Conservation (phyloP, 2,797 vertebrate genomes). For the Glyptemys insculpta region DNA sequence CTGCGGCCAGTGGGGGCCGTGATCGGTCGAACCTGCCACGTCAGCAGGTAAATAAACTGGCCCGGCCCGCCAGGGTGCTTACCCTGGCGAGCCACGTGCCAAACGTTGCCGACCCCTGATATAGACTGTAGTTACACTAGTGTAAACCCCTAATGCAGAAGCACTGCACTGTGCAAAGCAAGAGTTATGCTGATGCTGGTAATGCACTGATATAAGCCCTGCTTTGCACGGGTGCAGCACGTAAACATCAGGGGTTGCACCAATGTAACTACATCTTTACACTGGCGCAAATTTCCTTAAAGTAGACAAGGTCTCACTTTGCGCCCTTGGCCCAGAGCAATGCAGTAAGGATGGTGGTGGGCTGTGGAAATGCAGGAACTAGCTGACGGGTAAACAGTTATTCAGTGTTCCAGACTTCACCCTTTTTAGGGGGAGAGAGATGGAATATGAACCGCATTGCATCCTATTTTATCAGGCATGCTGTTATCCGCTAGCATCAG, state of each 20-base stretch:
- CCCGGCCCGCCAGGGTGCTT: too few relatives aligned
- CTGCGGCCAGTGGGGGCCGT: too few relatives aligned
- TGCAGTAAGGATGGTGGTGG: neutral
- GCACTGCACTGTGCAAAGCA: neutral
- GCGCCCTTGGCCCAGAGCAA: neutral
- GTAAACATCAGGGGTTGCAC: neutral
- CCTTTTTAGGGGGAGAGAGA: neutral
- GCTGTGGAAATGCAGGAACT: neutral
- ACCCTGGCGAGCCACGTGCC: too few relatives aligned
- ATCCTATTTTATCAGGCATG: neutral
- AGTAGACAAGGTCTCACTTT: neutral
- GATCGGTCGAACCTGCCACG: too few relatives aligned
- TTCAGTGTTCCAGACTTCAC: neutral
- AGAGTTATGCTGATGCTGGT: neutral
- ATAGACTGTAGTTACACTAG: neutral
- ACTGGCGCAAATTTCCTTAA: neutral
- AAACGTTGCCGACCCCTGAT: too few relatives aligned
- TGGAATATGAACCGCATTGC: neutral
- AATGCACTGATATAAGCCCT: neutral
- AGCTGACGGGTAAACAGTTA: neutral
- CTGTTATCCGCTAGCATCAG: neutral
- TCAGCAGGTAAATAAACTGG: too few relatives aligned
- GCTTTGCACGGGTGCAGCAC: neutral
- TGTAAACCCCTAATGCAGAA: neutral
- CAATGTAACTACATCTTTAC: neutral